Evolutionary conservation across 2,113 vertebrate species (phyloP).

Genomic region (Casuarius casuarius): DNA sequence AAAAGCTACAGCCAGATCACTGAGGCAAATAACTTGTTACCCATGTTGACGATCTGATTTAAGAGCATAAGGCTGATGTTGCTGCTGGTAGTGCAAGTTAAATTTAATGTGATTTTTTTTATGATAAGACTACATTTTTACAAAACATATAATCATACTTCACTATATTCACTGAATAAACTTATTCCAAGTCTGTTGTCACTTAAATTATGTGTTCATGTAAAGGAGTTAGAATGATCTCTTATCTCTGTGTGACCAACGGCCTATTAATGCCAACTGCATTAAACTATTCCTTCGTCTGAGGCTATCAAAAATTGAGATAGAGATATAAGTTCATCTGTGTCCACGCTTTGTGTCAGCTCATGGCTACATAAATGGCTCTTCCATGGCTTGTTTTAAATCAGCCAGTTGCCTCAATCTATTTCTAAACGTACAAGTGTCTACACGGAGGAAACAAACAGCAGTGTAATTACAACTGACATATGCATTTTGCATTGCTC

Average conservation of each 20-base stretch:
- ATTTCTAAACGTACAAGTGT: conserved; percentile 18
- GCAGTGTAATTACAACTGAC: conserved; percentile 26
- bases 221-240: neutral
- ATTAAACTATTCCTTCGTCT: neutral
- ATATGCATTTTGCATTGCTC: conserved; percentile 10
- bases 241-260: neutral
- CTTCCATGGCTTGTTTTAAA: neutral
- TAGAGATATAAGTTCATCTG: neutral
- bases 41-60: neutral
- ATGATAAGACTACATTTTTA: neutral
- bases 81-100: neutral
- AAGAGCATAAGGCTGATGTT: neutral
- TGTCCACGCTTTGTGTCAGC: neutral
- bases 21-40: neutral
- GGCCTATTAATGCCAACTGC: neutral
- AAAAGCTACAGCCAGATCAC: neutral
- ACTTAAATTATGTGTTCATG: neutral
- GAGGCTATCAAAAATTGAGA: neutral
- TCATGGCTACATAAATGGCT: neutral
- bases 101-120: neutral
- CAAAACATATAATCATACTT: neutral
- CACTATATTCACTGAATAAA: neutral
- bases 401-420: neutral
- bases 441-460: conserved; percentile 5
- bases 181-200: neutral